phyloP scores from a whole-genome alignment of 2,888 invertebrate species.

The Emmelina monodactyla region DNA sequence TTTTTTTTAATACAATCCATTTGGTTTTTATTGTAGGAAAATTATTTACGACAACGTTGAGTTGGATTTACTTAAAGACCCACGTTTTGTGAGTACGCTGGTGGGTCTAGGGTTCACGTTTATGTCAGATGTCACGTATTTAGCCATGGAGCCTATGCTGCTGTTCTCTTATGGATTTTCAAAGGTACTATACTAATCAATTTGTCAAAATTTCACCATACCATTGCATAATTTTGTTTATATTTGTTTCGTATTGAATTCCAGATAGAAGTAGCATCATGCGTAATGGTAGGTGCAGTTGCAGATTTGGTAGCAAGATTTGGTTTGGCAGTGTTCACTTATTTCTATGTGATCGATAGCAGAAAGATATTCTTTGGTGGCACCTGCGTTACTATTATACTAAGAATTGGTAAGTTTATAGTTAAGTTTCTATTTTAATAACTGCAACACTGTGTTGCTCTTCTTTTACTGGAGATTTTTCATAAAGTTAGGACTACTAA shows the following conservation, averaged over 20 bases:
- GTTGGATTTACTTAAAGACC: conserved; percentile 45
- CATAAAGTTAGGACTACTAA: too few species aligned
- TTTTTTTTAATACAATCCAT: not conserved
- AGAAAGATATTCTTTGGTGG: conserved; percentile 71
- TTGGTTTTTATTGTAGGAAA: conserved; percentile 51
- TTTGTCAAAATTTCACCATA: too few species aligned
- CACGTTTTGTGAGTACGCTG: conserved; percentile 42
- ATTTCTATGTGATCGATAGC: conserved; percentile 68
- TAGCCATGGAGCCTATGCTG: conserved; percentile 69
- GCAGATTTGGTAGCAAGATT: conserved; percentile 74
- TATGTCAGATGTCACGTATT: conserved; percentile 70
- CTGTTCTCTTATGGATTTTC: conserved; percentile 65
- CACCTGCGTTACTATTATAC: conserved; percentile 70
- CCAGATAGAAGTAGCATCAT: conserved; percentile 69
- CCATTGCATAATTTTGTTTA: not conserved
- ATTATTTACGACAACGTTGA: conserved; percentile 51
- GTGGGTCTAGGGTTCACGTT: conserved; percentile 69
- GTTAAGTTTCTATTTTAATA: too few species aligned
- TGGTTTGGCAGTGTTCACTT: conserved; percentile 67
- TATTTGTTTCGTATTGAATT: conserved; percentile 13
- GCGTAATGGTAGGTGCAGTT: conserved; percentile 74
- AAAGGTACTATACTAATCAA: too few species aligned
- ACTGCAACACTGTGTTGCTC: too few species aligned
- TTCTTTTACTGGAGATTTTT: too few species aligned
- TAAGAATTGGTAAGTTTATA: conserved; percentile 70